A percentile compares a stretch with the other conserved stretches of the same genome.
phyloP scores from a whole-genome alignment of 53 echinoderm and acorn worm species.

The Zoroaster sp. region DNA sequence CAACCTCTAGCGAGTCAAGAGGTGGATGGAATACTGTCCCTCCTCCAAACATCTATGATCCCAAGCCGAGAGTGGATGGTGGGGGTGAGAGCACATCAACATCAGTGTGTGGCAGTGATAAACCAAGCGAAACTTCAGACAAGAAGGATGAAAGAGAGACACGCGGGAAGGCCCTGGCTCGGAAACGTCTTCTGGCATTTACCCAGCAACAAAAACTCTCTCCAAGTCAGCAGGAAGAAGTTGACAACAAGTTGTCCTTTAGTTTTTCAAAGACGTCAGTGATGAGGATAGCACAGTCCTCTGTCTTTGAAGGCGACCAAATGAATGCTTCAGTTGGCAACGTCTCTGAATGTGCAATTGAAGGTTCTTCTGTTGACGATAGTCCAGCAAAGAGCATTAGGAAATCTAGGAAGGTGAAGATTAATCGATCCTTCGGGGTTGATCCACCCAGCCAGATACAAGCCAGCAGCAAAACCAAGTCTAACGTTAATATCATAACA shows the following conservation, averaged over 20 bases:
- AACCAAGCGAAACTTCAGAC: neutral
- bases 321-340: neutral
- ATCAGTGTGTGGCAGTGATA: neutral
- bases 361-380: neutral
- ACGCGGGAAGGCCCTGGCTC: constrained; percentile 52
- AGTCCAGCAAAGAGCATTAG: constrained; percentile 7
- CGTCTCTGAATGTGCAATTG: neutral
- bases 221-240: constrained; percentile 45
- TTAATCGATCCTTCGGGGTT: constrained; percentile 28
- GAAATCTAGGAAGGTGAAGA: constrained; percentile 58
- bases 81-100: neutral
- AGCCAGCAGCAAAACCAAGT: constrained; percentile 4
- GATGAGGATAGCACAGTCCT: constrained; percentile 39
- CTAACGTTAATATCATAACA: constrained; percentile 12
- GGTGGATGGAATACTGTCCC: constrained; percentile 76
- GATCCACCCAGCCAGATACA: neutral
- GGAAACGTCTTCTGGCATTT: constrained; percentile 67
- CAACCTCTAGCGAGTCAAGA: constrained; percentile 7
- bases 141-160: constrained; percentile 29
- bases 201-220: constrained; percentile 51
- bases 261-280: constrained; percentile 78
- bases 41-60: constrained; percentile 75
- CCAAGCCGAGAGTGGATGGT: constrained; percentile 60
- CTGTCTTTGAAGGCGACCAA: constrained; percentile 50
- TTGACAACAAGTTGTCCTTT: constrained; percentile 71